Conservation (phyloP, 2,113 vertebrate genomes). For the Malaclemys terrapin region DNA sequence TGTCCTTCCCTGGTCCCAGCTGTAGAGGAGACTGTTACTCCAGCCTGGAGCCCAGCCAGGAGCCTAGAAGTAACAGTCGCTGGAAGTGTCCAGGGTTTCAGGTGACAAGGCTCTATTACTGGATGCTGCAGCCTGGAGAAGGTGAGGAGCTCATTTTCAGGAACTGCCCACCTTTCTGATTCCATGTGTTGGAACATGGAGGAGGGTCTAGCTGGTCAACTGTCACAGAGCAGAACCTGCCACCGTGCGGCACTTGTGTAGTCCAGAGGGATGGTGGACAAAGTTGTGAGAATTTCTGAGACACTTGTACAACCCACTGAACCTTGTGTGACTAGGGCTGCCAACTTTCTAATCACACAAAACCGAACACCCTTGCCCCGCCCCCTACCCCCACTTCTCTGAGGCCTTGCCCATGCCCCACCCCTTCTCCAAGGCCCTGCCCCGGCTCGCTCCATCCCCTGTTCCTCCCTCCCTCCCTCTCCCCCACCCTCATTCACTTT, state of each 20-base stretch:
- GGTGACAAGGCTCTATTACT: neutral
- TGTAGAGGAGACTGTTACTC: neutral
- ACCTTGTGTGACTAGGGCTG: neutral
- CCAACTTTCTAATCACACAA: no score
- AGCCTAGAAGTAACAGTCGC: neutral
- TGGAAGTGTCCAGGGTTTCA: neutral
- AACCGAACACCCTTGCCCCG: no score
- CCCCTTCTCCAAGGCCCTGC: no score
- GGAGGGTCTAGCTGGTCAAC: neutral
- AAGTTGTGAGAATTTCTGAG: slow-evolving; percentile 64
- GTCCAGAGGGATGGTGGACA: slow-evolving; percentile 21
- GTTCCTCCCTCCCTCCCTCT: no score
- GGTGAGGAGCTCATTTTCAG: neutral
- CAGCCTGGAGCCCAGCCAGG: rapidly evolving
- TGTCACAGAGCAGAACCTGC: neutral
- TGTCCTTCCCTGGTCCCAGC: neutral
- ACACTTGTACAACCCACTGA: slow-evolving; percentile 52
- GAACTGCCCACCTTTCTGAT: neutral
- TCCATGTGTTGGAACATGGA: neutral
- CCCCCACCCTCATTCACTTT: no score
- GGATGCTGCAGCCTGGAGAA: neutral
- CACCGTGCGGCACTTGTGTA: neutral
- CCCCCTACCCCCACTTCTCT: no score
- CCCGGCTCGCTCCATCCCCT: no score
- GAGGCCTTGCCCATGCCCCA: no score